Percentiles rank a stretch among this genome's conserved stretches.
Evolutionary conservation across 2,888 invertebrate species (phyloP).

Genomic region (Gerris lacustris): DNA sequence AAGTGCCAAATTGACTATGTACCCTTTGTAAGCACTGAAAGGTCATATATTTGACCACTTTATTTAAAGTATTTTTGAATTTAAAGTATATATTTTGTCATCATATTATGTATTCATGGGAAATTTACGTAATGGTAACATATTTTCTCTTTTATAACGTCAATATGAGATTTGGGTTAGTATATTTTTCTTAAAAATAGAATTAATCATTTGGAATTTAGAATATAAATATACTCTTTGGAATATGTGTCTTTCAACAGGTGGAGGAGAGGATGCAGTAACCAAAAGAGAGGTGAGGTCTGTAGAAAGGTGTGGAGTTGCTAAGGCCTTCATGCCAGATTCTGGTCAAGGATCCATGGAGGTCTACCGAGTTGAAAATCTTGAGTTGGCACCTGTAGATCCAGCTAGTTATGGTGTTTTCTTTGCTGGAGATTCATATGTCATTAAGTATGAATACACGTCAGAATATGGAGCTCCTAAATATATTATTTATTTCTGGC

Average conservation of each 20-base stretch:
- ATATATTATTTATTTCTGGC: slow-evolving; percentile 55
- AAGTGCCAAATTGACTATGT: no score
- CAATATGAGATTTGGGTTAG: no score
- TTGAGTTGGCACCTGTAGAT: slow-evolving; percentile 40
- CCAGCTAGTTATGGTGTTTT: slow-evolving; percentile 42
- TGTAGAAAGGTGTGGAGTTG: slow-evolving; percentile 46
- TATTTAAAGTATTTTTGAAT: no score
- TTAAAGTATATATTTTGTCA: no score
- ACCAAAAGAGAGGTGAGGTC: slow-evolving; percentile 21
- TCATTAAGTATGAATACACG: slow-evolving; percentile 50
- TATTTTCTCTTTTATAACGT: no score
- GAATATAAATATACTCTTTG: no score
- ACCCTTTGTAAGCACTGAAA: no score
- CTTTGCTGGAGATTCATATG: slow-evolving; percentile 54
- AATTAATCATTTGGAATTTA: no score
- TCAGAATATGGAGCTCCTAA: slow-evolving; percentile 42
- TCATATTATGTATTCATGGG: no score
- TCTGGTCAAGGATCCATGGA: slow-evolving; percentile 49
- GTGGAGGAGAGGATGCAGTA: background rate
- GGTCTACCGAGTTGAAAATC: slow-evolving; percentile 44
- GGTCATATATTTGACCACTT: no score
- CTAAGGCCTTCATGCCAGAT: slow-evolving; percentile 59
- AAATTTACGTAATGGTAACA: no score
- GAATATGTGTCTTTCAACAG: background rate
- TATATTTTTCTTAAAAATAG: no score